A percentile compares a stretch with the other conserved stretches of the same genome.
Evolutionary conservation across 2,888 invertebrate species (phyloP).

Genomic region (Loripinus fragilis): DNA sequence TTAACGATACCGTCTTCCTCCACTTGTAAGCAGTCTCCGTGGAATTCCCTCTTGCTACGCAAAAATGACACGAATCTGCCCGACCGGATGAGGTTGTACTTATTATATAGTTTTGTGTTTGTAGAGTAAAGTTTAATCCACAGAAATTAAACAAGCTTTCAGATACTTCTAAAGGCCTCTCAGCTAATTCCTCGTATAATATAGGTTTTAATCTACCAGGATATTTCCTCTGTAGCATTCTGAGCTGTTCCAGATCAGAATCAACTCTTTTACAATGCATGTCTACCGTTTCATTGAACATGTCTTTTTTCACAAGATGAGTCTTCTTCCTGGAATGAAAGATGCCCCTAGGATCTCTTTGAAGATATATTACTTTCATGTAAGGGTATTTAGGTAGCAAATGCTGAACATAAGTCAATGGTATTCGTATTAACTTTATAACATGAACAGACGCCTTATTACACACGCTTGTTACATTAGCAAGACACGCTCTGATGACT

Average conservation of each 20-base stretch:
- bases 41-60: conserved; percentile 1
- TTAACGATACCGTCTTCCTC: neutral
- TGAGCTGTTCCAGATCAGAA: neutral
- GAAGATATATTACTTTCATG: conserved; percentile 7
- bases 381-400: neutral
- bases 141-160: neutral
- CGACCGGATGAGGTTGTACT: neutral
- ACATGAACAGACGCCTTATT: neutral
- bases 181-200: conserved; percentile 1
- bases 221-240: neutral
- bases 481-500: neutral
- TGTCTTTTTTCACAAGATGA: neutral
- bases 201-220: neutral
- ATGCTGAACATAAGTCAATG: neutral
- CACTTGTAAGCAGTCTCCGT: neutral
- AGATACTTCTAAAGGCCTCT: neutral
- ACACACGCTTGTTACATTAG: neutral
- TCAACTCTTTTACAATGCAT: neutral
- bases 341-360: neutral
- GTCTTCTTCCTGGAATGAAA: neutral
- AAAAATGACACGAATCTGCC: neutral
- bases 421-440: conserved; percentile 1
- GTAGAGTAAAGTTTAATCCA: neutral
- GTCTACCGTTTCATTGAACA: neutral
- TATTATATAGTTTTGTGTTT: neutral